These are phyloP conservation scores for Philaethria dido DNA, from an alignment of 2,888 invertebrate species.

Conservation along the genomic window DNA sequence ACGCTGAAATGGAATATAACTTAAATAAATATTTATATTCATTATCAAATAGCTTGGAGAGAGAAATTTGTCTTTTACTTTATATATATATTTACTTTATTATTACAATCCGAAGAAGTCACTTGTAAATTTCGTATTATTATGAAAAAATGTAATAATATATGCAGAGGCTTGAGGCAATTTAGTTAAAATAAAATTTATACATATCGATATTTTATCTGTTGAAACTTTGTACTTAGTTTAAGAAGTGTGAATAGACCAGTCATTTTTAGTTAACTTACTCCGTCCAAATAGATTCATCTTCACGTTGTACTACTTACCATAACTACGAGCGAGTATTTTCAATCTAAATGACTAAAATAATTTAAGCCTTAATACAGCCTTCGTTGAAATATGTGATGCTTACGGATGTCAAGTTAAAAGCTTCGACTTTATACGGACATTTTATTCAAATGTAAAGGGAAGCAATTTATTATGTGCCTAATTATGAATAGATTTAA, in stretches of 20 bases:
- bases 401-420: conserved; percentile 21
- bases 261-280: background rate
- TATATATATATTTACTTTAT: background rate
- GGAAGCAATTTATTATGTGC: conserved; percentile 17
- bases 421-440: conserved; percentile 12
- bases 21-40: background rate
- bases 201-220: background rate
- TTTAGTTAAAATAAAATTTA: background rate
- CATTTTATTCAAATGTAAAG: conserved; percentile 24
- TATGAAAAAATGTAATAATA: background rate
- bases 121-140: background rate
- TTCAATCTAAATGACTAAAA: conserved; percentile 18
- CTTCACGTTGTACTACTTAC: conserved; percentile 24
- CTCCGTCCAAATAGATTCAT: conserved; percentile 16
- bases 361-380: conserved; percentile 19
- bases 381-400: conserved; percentile 21
- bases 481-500: conserved; percentile 7
- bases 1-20: background rate
- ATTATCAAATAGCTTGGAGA: background rate
- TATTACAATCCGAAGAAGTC: background rate
- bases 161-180: background rate
- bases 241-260: background rate
- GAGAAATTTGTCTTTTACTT: background rate
- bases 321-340: conserved; percentile 15
- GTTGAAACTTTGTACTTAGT: too few species aligned